Base-by-base conservation (phyloP, 2,888 invertebrate species). In the Aleiodes leptofemur region DNA sequence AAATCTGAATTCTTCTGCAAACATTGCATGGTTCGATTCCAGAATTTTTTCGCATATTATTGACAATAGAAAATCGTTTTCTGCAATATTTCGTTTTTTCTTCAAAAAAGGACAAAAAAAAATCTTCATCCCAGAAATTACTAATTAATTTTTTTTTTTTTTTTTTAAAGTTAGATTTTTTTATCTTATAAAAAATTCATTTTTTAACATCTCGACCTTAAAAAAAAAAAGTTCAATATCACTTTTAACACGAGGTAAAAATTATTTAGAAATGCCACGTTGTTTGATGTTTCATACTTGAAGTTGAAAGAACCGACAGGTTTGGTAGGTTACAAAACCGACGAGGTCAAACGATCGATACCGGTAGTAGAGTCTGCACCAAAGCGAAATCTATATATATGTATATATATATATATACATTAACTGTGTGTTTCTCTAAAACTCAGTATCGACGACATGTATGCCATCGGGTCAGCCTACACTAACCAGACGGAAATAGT, bases 311-410 rank as follows among this genome's bases (percentile, higher is more conserved):
- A 50, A 70, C 64, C 23, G 31, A 70, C 43, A 70, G 57, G 53
- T 57, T 57, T 29, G 53, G 31, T 77, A 80, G 81, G 82, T 83
- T 84, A 78, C 81, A 78, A 83, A 81, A 82, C 81, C 61, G 81
- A 77, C 78, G 82, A 80, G 82, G 82, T 82, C 82, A 78, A 84
- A 84, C 83, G 82, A 83, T 85, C 85, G 83, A 83, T 82, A 84
- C 73, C 59, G 74, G 69, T 72, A 70, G 77, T 74, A 66, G 71
- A 76, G 71, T 70, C 51, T 72, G 66, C 57, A 74, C 69, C 74
- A 69, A 76, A 69, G 73, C 61, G 51, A 61, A 23, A 61, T 61
- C 69, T 68, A 68, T 68, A 50, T 68, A 50, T 31, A 38, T 68
- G 16, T 66, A 66, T 34, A 51, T 16, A 55, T 55, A 31, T 11